Percentiles rank a stretch among this genome's conserved stretches.
These are phyloP conservation scores for Euplagia quadripunctaria DNA, from an alignment of 2,888 invertebrate genomes.

Conservation along the genomic window DNA sequence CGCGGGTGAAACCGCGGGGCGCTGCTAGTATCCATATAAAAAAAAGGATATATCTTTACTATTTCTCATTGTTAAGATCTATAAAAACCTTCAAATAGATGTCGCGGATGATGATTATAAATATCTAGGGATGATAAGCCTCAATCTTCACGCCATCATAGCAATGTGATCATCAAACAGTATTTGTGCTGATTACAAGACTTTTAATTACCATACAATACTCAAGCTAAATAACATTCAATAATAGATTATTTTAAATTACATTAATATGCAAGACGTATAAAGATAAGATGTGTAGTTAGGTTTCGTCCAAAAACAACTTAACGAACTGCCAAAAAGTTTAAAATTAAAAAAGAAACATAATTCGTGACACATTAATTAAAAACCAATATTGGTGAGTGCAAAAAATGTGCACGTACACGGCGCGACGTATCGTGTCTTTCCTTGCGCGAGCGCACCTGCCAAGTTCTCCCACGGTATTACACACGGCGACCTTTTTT, in stretches of 20 bases:
- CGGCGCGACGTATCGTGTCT: constrained; percentile 59
- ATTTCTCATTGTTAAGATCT: too few relatives aligned
- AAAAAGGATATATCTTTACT: too few relatives aligned
- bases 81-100: too few relatives aligned
- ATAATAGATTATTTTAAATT: neutral
- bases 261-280: neutral
- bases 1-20: too few relatives aligned
- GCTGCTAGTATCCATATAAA: too few relatives aligned
- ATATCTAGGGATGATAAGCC: too few relatives aligned
- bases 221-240: too few relatives aligned
- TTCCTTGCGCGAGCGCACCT: constrained; percentile 70
- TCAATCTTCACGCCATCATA: too few relatives aligned
- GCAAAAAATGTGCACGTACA: constrained; percentile 62
- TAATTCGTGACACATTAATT: constrained; percentile 68
- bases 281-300: neutral
- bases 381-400: constrained; percentile 76
- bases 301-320: neutral
- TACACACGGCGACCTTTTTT: constrained; percentile 69
- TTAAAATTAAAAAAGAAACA: constrained; percentile 43
- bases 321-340: constrained; percentile 34
- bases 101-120: too few relatives aligned
- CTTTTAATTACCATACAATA: too few relatives aligned
- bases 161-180: too few relatives aligned
- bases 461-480: constrained; percentile 83
- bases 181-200: too few relatives aligned